These are phyloP conservation scores for Talpa occidentalis DNA, from an alignment of 2,113 vertebrate genomes.

Conservation along the genomic window DNA sequence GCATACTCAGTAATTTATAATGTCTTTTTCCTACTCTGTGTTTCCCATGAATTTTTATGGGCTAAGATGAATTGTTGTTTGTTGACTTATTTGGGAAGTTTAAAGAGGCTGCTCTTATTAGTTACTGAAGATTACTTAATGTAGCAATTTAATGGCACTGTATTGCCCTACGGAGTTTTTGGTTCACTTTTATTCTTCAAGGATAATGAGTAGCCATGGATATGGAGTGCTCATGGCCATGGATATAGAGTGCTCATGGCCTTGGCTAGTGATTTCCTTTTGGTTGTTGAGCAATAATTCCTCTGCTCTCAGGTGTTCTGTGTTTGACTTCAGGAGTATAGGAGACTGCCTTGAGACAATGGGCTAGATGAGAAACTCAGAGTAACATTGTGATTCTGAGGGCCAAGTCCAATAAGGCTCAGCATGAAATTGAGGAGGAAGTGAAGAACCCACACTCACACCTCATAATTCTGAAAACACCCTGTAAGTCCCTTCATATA, in stretches of 20 bases:
- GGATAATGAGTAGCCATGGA: neutral
- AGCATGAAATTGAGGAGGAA: neutral
- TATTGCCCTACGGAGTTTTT: neutral
- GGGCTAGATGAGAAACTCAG: neutral
- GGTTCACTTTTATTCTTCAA: slow-evolving; percentile 17
- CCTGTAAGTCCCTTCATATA: neutral
- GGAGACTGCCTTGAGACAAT: neutral
- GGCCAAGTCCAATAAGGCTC: neutral
- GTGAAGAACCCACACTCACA: neutral
- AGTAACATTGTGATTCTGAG: neutral
- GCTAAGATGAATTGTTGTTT: slow-evolving; percentile 40
- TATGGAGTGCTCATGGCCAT: neutral
- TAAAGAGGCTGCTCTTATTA: neutral
- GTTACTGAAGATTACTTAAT: neutral
- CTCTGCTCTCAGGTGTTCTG: neutral
- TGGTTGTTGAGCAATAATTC: neutral
- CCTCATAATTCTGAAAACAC: neutral
- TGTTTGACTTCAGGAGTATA: neutral
- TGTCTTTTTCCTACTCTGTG: neutral
- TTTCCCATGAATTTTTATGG: slow-evolving; percentile 21
- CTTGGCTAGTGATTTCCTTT: neutral
- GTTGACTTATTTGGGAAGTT: slow-evolving; percentile 1
- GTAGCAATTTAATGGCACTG: neutral
- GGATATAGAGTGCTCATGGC: neutral
- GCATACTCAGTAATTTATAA: slow-evolving; percentile 4